Evolutionary conservation across 1,140 invertebrate genomes (phyloP).

Genomic region (Pseudomyrmex dendroicus): DNA sequence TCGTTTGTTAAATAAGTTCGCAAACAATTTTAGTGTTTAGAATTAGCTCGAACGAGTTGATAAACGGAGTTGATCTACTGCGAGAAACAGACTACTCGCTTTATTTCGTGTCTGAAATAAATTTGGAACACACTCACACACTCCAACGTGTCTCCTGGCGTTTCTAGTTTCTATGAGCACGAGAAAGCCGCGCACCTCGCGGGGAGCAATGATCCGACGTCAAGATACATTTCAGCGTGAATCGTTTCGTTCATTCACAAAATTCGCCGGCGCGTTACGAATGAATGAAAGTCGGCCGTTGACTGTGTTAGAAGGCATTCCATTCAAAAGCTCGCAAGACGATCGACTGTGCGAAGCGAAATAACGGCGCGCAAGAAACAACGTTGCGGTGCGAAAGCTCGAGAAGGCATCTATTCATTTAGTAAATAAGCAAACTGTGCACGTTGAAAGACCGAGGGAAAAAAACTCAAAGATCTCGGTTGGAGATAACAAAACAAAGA

Average conservation of each 20-base stretch:
- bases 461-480: not conserved
- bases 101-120: constrained; percentile 36
- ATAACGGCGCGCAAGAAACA: not conserved
- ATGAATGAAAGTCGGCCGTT: constrained; percentile 35
- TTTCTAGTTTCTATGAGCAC: constrained; percentile 27
- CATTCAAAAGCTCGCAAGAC: constrained; percentile 34
- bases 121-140: not conserved
- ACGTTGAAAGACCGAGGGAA: not conserved
- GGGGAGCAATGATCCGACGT: constrained; percentile 38
- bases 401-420: not conserved
- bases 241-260: constrained; percentile 50
- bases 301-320: constrained; percentile 26
- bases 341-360: constrained; percentile 35
- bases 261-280: constrained; percentile 26
- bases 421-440: not conserved
- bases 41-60: not conserved
- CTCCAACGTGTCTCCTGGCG: not conserved
- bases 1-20: not conserved
- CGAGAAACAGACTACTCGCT: not conserved
- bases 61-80: constrained; percentile 7
- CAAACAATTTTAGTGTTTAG: not conserved
- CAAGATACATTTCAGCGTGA: constrained; percentile 48
- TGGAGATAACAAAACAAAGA: not conserved
- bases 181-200: constrained; percentile 10
- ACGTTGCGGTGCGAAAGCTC: not conserved